Evolutionary conservation across 2,797 vertebrate genomes (phyloP).

Genomic region (Lerista edwardsae): DNA sequence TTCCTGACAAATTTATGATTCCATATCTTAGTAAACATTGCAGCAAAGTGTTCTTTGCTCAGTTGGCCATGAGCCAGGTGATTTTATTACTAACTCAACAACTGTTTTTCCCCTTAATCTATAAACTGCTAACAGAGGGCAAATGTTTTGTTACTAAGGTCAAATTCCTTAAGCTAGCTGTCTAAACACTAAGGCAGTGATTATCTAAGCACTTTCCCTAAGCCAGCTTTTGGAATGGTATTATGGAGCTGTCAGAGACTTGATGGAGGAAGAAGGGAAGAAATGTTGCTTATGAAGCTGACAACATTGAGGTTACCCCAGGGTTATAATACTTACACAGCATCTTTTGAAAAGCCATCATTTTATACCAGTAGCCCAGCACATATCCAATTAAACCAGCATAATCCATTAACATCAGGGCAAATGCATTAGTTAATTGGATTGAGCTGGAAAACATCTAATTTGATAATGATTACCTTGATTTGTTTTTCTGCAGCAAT

Average conservation of each 20-base stretch:
- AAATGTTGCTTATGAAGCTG: constrained; percentile 24
- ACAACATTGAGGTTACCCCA: constrained; percentile 8
- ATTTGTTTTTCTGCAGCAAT: background rate
- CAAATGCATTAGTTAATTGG: background rate
- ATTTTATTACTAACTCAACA: constrained; percentile 51
- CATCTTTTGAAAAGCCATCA: constrained; percentile 15
- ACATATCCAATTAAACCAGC: background rate
- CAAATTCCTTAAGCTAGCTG: constrained; percentile 47
- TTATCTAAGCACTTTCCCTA: constrained; percentile 39
- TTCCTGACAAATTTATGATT: constrained; percentile 41
- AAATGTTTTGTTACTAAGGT: constrained; percentile 55
- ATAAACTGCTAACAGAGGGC: constrained; percentile 52
- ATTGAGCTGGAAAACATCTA: background rate
- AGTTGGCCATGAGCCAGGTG: constrained; percentile 14
- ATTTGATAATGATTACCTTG: background rate
- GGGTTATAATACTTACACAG: constrained; percentile 1
- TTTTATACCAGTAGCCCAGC: background rate
- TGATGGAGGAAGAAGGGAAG: constrained; percentile 1
- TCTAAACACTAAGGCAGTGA: constrained; percentile 44
- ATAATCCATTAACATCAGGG: background rate
- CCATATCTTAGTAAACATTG: constrained; percentile 31
- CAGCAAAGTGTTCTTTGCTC: constrained; percentile 41
- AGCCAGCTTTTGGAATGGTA: constrained; percentile 32
- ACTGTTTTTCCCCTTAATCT: constrained; percentile 38
- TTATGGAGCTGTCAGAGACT: constrained; percentile 28